These are phyloP conservation scores for Chrysaora quinquecirrha DNA, from an alignment of 30 jellyfish, hydroid and myxozoan species.

Conservation along the genomic window DNA sequence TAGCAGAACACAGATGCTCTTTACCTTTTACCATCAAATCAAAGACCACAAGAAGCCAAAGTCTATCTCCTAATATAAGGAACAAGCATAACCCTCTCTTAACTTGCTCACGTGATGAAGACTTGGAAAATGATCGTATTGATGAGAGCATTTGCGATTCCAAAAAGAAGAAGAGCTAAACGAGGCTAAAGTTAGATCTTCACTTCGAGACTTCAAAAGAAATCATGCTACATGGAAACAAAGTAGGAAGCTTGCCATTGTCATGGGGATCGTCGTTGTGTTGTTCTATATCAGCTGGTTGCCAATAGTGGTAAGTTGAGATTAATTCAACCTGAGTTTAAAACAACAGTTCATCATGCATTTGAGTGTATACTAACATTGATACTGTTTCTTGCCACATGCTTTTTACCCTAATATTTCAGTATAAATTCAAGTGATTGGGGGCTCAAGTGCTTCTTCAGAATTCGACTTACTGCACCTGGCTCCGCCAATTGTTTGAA, in stretches of 20 bases:
- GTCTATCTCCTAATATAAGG: constrained; percentile 8
- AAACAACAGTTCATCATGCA: too few relatives aligned
- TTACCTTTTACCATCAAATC: constrained; percentile 5
- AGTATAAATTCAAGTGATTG: too few relatives aligned
- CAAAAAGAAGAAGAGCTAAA: background rate
- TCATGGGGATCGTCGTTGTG: constrained; percentile 76
- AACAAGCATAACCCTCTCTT: background rate
- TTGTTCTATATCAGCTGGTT: constrained; percentile 75
- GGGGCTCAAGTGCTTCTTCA: too few relatives aligned
- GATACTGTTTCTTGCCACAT: too few relatives aligned
- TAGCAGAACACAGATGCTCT: constrained; percentile 32
- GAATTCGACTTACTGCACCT: too few relatives aligned
- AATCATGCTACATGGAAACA: constrained; percentile 61
- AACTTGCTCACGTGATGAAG: too few relatives aligned
- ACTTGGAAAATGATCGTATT: too few relatives aligned
- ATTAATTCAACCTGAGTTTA: too few relatives aligned
- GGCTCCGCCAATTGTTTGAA: too few relatives aligned
- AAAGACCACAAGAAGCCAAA: constrained; percentile 18
- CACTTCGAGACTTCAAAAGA: constrained; percentile 54
- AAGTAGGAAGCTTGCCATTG: constrained; percentile 63
- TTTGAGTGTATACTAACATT: too few relatives aligned
- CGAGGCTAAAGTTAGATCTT: constrained; percentile 52
- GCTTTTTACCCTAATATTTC: too few relatives aligned
- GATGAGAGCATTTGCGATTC: too few relatives aligned
- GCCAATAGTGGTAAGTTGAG: constrained; percentile 89